Percentiles rank a stretch among this genome's conserved stretches.
phyloP scores from a whole-genome alignment of 2,797 vertebrate genomes.

The Aeoliscus strigatus region DNA sequence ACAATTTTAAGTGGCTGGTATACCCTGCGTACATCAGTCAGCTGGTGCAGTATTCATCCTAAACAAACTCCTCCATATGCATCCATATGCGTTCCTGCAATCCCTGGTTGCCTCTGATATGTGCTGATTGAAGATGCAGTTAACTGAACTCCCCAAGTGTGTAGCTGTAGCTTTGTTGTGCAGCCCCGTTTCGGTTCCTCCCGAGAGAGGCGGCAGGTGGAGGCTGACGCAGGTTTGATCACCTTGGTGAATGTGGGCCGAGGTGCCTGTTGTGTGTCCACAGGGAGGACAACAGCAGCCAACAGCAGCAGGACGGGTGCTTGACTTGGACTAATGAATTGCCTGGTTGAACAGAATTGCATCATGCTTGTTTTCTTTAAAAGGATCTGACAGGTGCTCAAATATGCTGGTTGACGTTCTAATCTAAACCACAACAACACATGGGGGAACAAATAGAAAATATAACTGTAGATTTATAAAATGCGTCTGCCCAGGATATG shows the following conservation, averaged over 20 bases:
- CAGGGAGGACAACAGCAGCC: conserved; percentile 50
- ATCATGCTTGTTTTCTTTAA: conserved; percentile 73
- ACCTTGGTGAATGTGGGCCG: conserved; percentile 72
- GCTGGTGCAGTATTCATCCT: conserved; percentile 26
- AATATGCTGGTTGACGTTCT: conserved; percentile 62
- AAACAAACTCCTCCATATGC: conserved; percentile 40
- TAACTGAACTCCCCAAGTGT: conserved; percentile 59
- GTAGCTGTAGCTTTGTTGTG: conserved; percentile 63
- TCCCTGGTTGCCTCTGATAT: conserved; percentile 40
- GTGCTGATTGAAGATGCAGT: conserved; percentile 64
- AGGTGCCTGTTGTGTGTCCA: conserved; percentile 46
- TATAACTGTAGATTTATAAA: conserved; percentile 30
- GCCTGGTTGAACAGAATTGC: conserved; percentile 70
- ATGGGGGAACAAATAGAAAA: conserved; percentile 29
- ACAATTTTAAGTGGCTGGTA: conserved; percentile 32
- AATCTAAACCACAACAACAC: conserved; percentile 48
- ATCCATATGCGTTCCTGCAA: conserved; percentile 7
- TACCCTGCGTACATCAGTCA: conserved; percentile 28
- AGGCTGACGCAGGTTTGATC: conserved; percentile 74
- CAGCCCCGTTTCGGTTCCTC: conserved; percentile 55
- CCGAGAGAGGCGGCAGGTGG: conserved; percentile 70
- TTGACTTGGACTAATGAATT: conserved; percentile 73
- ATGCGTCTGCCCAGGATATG: conserved; percentile 4
- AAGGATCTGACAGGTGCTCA: conserved; percentile 68
- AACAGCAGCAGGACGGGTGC: conserved; percentile 53